These are phyloP conservation scores for Anoplolepis gracilipes DNA, from an alignment of 1,140 invertebrate species.

Conservation along the genomic window DNA sequence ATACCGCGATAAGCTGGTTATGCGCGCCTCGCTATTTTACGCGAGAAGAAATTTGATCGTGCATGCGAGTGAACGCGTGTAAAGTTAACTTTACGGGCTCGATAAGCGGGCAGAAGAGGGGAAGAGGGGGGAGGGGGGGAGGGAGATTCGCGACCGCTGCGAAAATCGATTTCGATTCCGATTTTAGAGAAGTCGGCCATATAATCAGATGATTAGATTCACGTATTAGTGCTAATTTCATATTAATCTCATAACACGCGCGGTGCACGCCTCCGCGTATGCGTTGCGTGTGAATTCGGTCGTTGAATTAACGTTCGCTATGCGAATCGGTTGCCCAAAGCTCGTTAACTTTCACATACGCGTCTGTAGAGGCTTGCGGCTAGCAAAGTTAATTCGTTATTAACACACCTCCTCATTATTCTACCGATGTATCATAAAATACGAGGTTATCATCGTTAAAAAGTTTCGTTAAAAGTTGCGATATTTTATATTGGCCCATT, in stretches of 20 bases:
- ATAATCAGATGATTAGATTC: conserved; percentile 57
- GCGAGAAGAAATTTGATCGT: conserved; percentile 48
- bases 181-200: conserved; percentile 33
- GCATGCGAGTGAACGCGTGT: conserved; percentile 15
- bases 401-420: conserved; percentile 26
- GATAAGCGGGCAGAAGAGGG: neutral
- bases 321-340: conserved; percentile 46
- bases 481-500: conserved; percentile 7
- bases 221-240: conserved; percentile 55
- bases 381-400: conserved; percentile 47
- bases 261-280: neutral
- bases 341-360: conserved; percentile 43
- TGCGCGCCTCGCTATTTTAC: conserved; percentile 37
- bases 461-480: neutral
- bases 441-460: neutral
- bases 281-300: conserved; percentile 25
- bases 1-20: conserved; percentile 41
- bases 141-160: neutral
- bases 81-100: conserved; percentile 50
- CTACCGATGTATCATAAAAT: neutral
- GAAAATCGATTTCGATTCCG: conserved; percentile 55
- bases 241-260: conserved; percentile 43
- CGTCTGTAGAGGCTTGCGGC: neutral
- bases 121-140: neutral
- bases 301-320: conserved; percentile 43